These are phyloP conservation scores for rabbit (Oryctolagus cuniculus) DNA, from an alignment of 2,113 vertebrate genomes.

Conservation along the genomic window DNA sequence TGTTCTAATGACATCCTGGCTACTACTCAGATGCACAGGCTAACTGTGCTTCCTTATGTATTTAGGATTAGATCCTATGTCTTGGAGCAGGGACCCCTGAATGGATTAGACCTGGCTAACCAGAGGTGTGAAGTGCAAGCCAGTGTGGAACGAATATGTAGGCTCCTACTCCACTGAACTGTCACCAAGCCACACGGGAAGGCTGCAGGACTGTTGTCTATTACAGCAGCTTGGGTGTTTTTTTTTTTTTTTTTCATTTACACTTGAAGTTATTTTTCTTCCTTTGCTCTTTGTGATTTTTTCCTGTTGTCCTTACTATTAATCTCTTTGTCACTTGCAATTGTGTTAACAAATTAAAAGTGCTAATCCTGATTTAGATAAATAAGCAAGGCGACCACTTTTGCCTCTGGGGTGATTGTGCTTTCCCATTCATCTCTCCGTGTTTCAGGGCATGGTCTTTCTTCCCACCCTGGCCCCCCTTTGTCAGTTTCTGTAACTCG, in stretches of 20 bases:
- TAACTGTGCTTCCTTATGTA: accelerated
- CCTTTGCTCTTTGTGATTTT: background rate
- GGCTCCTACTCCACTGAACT: accelerated
- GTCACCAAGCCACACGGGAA: accelerated
- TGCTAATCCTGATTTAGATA: background rate
- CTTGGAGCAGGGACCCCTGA: background rate
- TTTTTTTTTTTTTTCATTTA: background rate
- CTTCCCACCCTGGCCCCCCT: background rate
- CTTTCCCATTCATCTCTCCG: background rate
- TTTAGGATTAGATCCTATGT: background rate
- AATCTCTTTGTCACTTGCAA: slow-evolving; percentile 4
- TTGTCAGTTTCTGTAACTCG: background rate
- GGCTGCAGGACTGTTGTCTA: too few species aligned
- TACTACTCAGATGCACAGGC: background rate
- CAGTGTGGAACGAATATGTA: background rate
- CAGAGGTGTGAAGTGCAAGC: accelerated
- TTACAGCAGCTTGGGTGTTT: too few species aligned
- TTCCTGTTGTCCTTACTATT: background rate
- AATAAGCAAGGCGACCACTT: background rate
- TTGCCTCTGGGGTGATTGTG: background rate
- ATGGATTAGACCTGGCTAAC: background rate
- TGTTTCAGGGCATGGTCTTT: background rate
- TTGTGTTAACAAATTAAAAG: background rate
- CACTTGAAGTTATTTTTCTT: background rate
- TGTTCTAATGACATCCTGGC: background rate